Evolutionary conservation across 2,888 invertebrate species (phyloP), one percentile per base, ranked within the genome.

Genomic region (Chydorus sphaericus): DNA sequence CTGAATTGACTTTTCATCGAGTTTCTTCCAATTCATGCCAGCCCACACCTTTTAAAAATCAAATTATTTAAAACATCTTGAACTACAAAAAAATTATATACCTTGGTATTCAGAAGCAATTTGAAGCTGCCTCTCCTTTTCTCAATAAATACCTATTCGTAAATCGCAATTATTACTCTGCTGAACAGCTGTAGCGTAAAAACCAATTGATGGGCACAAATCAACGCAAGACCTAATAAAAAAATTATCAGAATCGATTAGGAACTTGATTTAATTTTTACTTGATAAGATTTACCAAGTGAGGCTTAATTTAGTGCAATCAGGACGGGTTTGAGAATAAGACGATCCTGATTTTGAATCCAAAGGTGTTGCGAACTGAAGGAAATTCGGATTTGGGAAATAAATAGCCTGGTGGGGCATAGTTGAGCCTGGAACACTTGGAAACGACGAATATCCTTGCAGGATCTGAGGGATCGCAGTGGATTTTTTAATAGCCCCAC

Each of bases 131-230:
- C n/a, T n/a, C n/a, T n/a, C n/a, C n/a, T n/a, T n/a, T n/a, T n/a
- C n/a, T n/a, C n/a, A n/a, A n/a, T n/a, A n/a, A n/a, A n/a, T n/a
- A n/a, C n/a, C n/a, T n/a, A n/a, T n/a, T n/a, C n/a, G n/a, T 66
- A 88, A 86, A 66, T 90, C 88, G 64, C 91, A 92, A 0, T 85
- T 83, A 78, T 83, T 83, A 65, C 90, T 91, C 23, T 82, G 79
- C 48, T 81, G 84, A 39, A 82, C 83, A 63, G 83, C 81, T 66
- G 86, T 85, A 0, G 83, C 81, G 64, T 82, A 90, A 65, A 86
- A 88, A 63, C 87, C 77, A 14, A 85, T 85, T 6, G 89, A 89
- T 7, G 89, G 89, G 66, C 90, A 90, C 51, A 82, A 78, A 60
- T 84, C 84, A 3, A 89, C 85, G 68, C 90, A 90, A 23, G 84